Percentiles rank a stretch among this genome's conserved stretches.
These are phyloP conservation scores for Eutolmus rufibarbis DNA, from an alignment of 2,888 invertebrate genomes.

Conservation along the genomic window DNA sequence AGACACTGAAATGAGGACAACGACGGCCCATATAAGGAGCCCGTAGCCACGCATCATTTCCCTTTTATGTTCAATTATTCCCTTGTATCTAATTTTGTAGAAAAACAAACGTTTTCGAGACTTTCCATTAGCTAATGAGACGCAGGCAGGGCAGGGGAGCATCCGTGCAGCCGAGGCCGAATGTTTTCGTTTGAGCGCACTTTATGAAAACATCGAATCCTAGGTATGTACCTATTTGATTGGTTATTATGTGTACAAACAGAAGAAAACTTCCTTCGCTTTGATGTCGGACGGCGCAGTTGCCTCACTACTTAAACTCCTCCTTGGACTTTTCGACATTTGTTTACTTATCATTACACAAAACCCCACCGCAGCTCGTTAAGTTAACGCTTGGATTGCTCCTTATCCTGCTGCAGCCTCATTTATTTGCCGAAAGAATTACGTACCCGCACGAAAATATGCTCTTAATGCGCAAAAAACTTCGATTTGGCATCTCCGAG, in stretches of 20 bases:
- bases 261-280: conserved; percentile 8
- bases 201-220: not conserved
- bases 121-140: conserved; percentile 37
- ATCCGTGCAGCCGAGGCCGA: not conserved
- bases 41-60: conserved; percentile 26
- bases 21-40: not conserved
- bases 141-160: not conserved
- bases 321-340: not conserved
- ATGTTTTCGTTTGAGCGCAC: conserved; percentile 1
- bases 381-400: not conserved
- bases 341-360: conserved; percentile 16
- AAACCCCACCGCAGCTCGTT: not conserved
- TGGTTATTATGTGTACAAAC: not conserved
- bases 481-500: not conserved
- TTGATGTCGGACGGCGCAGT: conserved; percentile 5
- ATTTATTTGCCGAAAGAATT: not conserved
- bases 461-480: not conserved
- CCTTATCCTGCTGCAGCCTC: not conserved
- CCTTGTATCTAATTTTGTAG: conserved; percentile 37
- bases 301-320: not conserved
- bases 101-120: not conserved
- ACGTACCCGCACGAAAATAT: not conserved
- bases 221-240: conserved; percentile 2
- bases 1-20: not conserved
- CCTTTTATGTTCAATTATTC: conserved; percentile 32